Evolutionary conservation across 2,797 vertebrate species (phyloP).

Genomic region (Clamator glandarius): DNA sequence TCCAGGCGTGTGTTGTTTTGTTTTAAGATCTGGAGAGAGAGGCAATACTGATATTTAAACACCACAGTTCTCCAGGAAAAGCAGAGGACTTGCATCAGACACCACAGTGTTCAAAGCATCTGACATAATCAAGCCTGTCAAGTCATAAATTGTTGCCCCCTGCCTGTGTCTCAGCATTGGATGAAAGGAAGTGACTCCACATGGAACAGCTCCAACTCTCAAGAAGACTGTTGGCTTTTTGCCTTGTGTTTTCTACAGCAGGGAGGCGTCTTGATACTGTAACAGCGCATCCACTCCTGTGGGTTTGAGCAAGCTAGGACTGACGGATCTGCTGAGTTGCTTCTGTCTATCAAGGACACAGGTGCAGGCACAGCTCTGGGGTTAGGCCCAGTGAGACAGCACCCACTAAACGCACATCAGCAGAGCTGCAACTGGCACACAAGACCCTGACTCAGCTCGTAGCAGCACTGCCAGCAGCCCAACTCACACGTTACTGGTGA

Average conservation of each 20-base stretch:
- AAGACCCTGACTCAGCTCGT: not conserved
- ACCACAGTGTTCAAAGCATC: not conserved
- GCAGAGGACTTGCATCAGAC: not conserved
- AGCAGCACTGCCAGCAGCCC: not conserved
- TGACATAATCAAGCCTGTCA: not conserved
- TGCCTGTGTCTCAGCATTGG: not conserved
- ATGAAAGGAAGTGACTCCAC: not conserved
- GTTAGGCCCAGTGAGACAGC: not conserved
- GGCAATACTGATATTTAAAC: not conserved
- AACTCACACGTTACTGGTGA: rapidly evolving
- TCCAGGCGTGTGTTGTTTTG: conserved; percentile 98
- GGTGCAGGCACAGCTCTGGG: not conserved
- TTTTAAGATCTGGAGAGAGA: conserved; percentile 89
- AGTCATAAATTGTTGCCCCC: not conserved
- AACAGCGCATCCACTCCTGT: not conserved
- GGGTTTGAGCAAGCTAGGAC: not conserved
- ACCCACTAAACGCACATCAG: not conserved
- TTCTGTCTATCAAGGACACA: not conserved
- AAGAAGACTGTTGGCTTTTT: not conserved
- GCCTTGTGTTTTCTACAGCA: not conserved
- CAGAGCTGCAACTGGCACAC: too few species aligned
- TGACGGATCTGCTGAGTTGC: not conserved
- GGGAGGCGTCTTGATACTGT: not conserved
- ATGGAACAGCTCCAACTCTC: not conserved
- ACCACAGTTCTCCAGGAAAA: not conserved